Percentiles rank a stretch among this genome's conserved stretches.
These are phyloP conservation scores for Cheilosia urbana DNA, from an alignment of 2,888 invertebrate species.

Conservation along the genomic window DNA sequence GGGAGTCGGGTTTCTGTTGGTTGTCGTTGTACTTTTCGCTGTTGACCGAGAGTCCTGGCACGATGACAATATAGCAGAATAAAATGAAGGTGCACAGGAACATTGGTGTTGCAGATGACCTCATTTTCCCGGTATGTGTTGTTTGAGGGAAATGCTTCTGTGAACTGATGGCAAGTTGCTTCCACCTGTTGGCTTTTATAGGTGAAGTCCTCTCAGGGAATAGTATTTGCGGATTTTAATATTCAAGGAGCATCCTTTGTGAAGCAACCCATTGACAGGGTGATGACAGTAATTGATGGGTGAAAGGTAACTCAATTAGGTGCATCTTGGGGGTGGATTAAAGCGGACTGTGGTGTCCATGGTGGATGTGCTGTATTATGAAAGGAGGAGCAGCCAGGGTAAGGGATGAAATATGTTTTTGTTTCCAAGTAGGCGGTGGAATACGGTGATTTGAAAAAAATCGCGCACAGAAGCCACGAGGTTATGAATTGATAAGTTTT, in stretches of 20 bases:
- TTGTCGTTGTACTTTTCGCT: slow-evolving; percentile 64
- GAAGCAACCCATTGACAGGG: neutral
- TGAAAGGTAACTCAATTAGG: slow-evolving; percentile 69
- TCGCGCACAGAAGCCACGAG: too few species aligned
- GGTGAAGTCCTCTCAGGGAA: neutral
- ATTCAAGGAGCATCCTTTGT: slow-evolving; percentile 31
- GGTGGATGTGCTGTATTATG: neutral
- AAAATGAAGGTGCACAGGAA: slow-evolving; percentile 56
- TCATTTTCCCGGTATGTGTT: slow-evolving; percentile 52
- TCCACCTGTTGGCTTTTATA: slow-evolving; percentile 54
- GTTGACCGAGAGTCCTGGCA: slow-evolving; percentile 56
- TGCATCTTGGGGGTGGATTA: slow-evolving; percentile 45
- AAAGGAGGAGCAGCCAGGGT: too few species aligned
- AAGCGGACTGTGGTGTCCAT: neutral
- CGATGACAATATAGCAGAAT: slow-evolving; percentile 49
- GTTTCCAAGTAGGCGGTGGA: too few species aligned
- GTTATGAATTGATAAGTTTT: too few species aligned
- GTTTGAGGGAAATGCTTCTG: slow-evolving; percentile 4
- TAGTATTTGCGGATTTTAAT: slow-evolving; percentile 18
- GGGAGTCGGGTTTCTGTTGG: slow-evolving; percentile 47
- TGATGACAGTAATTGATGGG: slow-evolving; percentile 69
- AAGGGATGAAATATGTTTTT: too few species aligned
- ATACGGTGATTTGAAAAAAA: too few species aligned
- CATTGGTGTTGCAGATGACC: slow-evolving; percentile 47
- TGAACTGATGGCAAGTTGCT: slow-evolving; percentile 42